Base-by-base conservation (phyloP, 1,140 invertebrate species). In the Scaptodrosophila lebanonensis region DNA sequence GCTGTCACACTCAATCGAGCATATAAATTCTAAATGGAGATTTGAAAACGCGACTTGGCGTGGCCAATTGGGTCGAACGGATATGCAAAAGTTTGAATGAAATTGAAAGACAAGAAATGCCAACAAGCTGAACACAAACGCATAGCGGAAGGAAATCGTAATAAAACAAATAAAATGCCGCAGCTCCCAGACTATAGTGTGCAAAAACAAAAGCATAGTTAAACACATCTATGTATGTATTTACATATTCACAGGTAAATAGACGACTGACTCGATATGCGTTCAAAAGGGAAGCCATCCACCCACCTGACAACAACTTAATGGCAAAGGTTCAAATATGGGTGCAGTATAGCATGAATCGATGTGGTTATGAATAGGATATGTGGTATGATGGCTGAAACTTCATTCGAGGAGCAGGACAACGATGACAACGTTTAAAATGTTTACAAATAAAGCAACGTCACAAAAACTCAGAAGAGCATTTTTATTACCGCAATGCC, bases 61-160 rank as follows among this genome's bases (percentile, higher is more conserved):
- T 39, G 35, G 18, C 12, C 17, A 16, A 29, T 9, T 1, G 0
- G 13, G 36, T 38, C 32, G 36, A 57, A 4, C 38, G 22, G 20
- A 18, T 40, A 35, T 25, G 35, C 18, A 16, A 22, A 42, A 39
- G 12, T 27, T 17, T n/a, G n/a, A 6, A 18, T 18, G 13, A 52
- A 38, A 57, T 44, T 57, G 59, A 45, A 60, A 35, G 51, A n/a
- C 18, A 40, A 15, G 32, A 13, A 48, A 33, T 33, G 13, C 35
- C 4, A n/a, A 38, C 2, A 38, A 38, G 13, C 11, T 4, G 13
- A 16, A 27, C 8, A 12, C 3, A 17, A 29, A 25, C n/a, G 30
- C 39, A 43, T 38, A 36, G 48, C 56, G 30, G 58, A 49, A 49
- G 56, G 50, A 60, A 65, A 54, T 54, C 53, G 16, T 53, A 53